Conservation (phyloP, 2,888 invertebrate species). For the Dolomedes plantarius region DNA sequence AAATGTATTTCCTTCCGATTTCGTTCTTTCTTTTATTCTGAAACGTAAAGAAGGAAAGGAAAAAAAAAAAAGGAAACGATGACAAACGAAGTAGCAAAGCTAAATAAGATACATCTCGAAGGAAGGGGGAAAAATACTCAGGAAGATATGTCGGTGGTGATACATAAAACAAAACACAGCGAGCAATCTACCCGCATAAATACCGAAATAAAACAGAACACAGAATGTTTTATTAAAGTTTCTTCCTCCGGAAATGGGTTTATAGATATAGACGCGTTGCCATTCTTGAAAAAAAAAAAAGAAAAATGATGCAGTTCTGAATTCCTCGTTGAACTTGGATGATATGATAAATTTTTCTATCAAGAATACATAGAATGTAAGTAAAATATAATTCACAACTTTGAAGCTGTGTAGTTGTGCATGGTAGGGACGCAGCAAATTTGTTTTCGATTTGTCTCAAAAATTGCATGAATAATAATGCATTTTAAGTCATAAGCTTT, state of each 20-base stretch:
- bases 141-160: not conserved
- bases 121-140: not conserved
- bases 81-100: not conserved
- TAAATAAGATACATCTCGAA: not conserved
- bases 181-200: not conserved
- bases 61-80: too few relatives aligned
- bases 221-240: conserved; percentile 6
- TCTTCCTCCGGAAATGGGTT: not conserved
- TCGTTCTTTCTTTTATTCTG: too few relatives aligned
- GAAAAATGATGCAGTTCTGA: not conserved
- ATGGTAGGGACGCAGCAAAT: too few relatives aligned
- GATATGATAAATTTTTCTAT: not conserved
- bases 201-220: not conserved
- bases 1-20: too few relatives aligned
- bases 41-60: too few relatives aligned
- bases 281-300: not conserved
- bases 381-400: too few relatives aligned
- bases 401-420: too few relatives aligned
- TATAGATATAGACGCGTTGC: not conserved
- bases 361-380: too few relatives aligned
- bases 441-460: too few relatives aligned
- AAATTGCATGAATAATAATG: too few relatives aligned
- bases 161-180: not conserved
- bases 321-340: not conserved
- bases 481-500: too few relatives aligned